These are phyloP conservation scores for Trichonephila clavipes DNA, from an alignment of 1,140 invertebrate species.

Conservation along the genomic window DNA sequence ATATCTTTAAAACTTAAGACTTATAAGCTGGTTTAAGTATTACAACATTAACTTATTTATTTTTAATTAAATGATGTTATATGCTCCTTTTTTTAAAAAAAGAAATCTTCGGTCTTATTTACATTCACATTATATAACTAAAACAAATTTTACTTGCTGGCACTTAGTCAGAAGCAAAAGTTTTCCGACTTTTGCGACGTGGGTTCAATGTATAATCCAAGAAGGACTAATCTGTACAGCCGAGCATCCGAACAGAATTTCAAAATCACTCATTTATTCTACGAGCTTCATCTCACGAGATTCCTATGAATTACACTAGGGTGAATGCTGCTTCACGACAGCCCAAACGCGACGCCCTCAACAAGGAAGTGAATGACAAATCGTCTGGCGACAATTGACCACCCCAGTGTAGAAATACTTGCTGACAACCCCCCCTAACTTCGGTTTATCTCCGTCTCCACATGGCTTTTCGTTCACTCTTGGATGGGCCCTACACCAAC, in stretches of 20 bases:
- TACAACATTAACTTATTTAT: too few species aligned
- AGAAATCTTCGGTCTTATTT: too few species aligned
- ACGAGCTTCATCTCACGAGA: slow-evolving; percentile 25
- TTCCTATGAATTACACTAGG: slow-evolving; percentile 36
- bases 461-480: slow-evolving; percentile 68
- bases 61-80: too few species aligned
- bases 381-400: slow-evolving; percentile 67
- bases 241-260: neutral
- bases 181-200: neutral
- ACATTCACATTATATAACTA: too few species aligned
- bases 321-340: slow-evolving; percentile 55
- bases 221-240: neutral
- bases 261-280: slow-evolving; percentile 55
- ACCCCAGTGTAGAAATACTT: slow-evolving; percentile 71
- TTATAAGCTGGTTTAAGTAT: too few species aligned
- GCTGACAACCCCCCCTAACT: slow-evolving; percentile 46
- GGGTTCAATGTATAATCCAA: neutral
- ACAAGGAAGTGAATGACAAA: slow-evolving; percentile 60
- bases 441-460: slow-evolving; percentile 70
- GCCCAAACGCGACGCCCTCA: neutral
- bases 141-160: too few species aligned
- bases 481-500: slow-evolving; percentile 41
- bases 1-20: too few species aligned
- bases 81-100: too few species aligned
- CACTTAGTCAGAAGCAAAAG: neutral